A percentile compares a stretch with the other conserved stretches of the same genome.
Conservation (phyloP, 2,113 vertebrate species). For the Mesitornis unicolor region DNA sequence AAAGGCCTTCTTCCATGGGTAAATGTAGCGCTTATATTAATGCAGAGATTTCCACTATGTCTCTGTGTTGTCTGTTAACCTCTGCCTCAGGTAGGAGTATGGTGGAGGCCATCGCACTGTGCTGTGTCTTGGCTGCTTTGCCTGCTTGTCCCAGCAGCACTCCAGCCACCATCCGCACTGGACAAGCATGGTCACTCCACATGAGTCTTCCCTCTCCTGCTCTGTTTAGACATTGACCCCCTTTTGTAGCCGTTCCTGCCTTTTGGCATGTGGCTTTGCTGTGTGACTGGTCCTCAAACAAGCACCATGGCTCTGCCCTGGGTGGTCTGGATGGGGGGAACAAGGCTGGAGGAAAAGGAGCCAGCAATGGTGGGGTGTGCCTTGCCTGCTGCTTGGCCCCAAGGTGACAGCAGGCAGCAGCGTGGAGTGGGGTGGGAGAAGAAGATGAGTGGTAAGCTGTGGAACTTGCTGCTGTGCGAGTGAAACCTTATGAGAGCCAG, state of each 20-base stretch:
- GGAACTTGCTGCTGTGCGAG: not conserved
- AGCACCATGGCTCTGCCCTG: not conserved
- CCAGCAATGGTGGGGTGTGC: not conserved
- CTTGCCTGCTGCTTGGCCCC: not conserved
- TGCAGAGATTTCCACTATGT: not conserved
- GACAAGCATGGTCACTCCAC: accelerated
- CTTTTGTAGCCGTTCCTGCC: accelerated
- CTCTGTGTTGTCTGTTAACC: not conserved
- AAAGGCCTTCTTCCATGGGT: not conserved
- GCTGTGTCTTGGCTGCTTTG: not conserved
- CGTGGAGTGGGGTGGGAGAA: too few species aligned
- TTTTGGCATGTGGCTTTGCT: not conserved
- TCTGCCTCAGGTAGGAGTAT: not conserved
- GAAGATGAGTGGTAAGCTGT: not conserved
- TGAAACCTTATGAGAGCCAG: not conserved
- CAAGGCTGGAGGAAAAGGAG: not conserved
- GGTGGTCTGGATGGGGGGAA: accelerated
- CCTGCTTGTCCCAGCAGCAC: not conserved
- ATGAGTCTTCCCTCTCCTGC: not conserved
- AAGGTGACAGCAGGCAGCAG: not conserved
- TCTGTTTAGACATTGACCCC: too few species aligned
- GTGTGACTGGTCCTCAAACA: accelerated
- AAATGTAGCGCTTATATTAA: accelerated
- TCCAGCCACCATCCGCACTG: accelerated
- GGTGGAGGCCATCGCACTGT: accelerated